A percentile compares a stretch with the other conserved stretches of the same genome.
phyloP scores from a whole-genome alignment of 2,797 vertebrate species.

The Synanceia verrucosa region DNA sequence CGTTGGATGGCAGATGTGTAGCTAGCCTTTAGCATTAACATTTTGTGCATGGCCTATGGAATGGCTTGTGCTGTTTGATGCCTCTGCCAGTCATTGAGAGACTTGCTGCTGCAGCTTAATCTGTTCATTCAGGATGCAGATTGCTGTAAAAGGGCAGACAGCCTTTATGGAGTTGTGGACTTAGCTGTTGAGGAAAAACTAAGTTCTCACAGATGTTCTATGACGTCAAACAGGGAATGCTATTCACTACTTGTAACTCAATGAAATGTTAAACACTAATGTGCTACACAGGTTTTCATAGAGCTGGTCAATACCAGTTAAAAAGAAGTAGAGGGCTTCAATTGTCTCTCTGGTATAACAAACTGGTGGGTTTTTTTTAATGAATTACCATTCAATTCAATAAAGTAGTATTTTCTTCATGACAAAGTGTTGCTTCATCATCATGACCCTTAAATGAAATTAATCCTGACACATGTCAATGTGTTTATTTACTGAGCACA shows the following conservation, averaged over 20 bases:
- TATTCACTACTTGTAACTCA: background rate
- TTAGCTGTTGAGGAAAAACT: conserved; percentile 37
- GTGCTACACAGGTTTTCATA: conserved; percentile 10
- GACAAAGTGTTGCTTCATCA: background rate
- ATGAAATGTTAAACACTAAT: conserved; percentile 29
- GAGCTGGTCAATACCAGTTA: background rate
- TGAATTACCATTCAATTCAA: background rate
- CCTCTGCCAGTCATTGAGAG: conserved; percentile 60
- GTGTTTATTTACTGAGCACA: background rate
- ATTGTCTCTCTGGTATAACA: background rate
- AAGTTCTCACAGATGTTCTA: conserved; percentile 59
- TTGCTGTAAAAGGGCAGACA: conserved; percentile 33
- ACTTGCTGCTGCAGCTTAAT: conserved; percentile 50
- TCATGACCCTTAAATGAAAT: background rate
- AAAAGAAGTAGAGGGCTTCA: background rate
- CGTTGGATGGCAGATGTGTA: conserved; percentile 76
- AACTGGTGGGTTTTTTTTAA: background rate
- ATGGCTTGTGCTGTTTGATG: conserved; percentile 59
- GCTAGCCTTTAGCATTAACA: conserved; percentile 74
- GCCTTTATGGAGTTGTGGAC: conserved; percentile 36
- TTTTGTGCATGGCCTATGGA: conserved; percentile 66
- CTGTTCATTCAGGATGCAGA: conserved; percentile 50
- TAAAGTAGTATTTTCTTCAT: background rate
- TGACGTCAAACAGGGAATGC: conserved; percentile 38
- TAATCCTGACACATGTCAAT: background rate